Percentiles rank a stretch among this genome's conserved stretches.
Evolutionary conservation across 1,140 invertebrate species (phyloP).

Genomic region (Metopolophium dirhodum): DNA sequence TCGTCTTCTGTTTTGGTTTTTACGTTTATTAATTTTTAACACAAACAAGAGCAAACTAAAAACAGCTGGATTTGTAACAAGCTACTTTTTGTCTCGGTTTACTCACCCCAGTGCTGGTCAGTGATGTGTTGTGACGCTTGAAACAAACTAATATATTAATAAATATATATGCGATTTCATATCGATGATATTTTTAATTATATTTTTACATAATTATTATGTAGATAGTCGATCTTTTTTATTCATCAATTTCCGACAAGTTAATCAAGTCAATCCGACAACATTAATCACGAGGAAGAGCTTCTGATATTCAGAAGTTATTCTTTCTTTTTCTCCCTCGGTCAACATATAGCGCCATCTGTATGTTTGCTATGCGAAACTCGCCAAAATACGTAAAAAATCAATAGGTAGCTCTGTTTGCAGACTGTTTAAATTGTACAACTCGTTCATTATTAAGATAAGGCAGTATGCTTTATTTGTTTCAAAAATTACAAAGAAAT

Average conservation of each 20-base stretch:
- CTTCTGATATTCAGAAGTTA: not conserved
- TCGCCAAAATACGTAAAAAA: not conserved
- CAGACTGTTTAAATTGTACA: not conserved
- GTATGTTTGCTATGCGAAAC: not conserved
- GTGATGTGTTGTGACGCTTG: not conserved
- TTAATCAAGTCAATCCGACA: too few species aligned
- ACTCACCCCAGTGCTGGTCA: not conserved
- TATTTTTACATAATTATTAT: too few species aligned
- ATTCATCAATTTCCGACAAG: too few species aligned
- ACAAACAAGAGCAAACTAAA: too few species aligned
- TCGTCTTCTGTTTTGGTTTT: too few species aligned
- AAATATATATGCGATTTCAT: too few species aligned
- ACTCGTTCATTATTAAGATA: not conserved
- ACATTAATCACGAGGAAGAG: too few species aligned
- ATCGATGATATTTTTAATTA: too few species aligned
- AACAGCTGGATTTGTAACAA: not conserved
- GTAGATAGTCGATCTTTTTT: too few species aligned
- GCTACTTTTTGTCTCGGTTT: not conserved
- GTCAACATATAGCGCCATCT: slow-evolving; percentile 18
- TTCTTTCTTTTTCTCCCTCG: not conserved
- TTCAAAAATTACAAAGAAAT: not conserved
- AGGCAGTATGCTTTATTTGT: not conserved
- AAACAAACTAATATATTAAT: too few species aligned
- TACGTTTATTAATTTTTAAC: too few species aligned
- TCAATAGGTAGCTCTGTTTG: slow-evolving; percentile 38